Conservation (phyloP, 2,113 vertebrate species). For the Nesospiza acunhae region DNA sequence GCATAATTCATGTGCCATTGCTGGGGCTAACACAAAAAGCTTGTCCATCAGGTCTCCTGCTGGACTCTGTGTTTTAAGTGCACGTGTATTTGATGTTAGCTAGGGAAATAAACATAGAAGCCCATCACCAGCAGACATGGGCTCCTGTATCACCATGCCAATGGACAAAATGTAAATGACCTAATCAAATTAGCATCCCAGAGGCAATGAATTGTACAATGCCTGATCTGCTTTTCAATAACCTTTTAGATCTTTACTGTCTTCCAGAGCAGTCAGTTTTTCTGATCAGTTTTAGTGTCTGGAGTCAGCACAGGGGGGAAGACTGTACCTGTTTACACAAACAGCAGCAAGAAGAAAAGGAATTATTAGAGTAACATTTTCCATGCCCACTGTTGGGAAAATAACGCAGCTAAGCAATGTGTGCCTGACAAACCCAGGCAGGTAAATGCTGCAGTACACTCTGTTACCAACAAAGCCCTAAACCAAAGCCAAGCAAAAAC, state of each 20-base stretch:
- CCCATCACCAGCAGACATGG: background rate
- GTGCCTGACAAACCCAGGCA: background rate
- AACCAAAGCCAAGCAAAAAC: background rate
- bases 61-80: background rate
- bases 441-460: background rate
- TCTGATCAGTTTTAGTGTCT: background rate
- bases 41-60: background rate
- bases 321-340: background rate
- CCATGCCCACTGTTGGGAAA: background rate
- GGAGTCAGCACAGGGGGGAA: background rate
- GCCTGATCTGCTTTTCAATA: background rate
- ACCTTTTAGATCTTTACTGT: slow-evolving; percentile 8
- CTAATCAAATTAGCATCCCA: background rate
- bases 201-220: background rate
- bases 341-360: background rate
- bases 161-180: background rate
- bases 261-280: background rate
- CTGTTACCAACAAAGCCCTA: background rate
- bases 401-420: background rate
- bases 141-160: background rate
- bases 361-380: background rate
- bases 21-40: background rate
- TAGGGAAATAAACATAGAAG: background rate
- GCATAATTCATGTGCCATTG: background rate
- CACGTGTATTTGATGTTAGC: fast-evolving